Conservation (phyloP, 2,113 vertebrate genomes). For the Pterocles gutturalis region DNA sequence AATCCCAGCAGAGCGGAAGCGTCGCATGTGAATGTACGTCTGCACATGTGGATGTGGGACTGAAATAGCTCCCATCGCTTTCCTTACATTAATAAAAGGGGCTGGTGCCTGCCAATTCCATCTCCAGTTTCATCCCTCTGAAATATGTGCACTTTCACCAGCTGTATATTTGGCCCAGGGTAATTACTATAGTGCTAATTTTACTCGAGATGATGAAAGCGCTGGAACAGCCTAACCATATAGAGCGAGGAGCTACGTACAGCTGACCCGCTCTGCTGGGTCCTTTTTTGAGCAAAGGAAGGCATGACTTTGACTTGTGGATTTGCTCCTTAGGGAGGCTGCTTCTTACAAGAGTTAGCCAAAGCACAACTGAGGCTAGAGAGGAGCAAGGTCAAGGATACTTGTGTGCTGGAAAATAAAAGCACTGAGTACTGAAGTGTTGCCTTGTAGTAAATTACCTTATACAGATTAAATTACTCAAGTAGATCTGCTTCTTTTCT, state of each 20-base stretch:
- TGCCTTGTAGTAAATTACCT: conserved; percentile 21
- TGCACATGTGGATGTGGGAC: neutral
- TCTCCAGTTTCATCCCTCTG: neutral
- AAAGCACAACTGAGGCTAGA: neutral
- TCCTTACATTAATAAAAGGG: neutral
- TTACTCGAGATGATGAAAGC: conserved; percentile 39
- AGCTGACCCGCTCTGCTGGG: neutral
- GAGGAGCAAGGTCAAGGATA: neutral
- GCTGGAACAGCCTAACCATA: neutral
- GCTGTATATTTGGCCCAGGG: neutral
- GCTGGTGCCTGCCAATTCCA: neutral
- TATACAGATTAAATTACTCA: conserved; percentile 14
- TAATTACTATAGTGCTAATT: neutral
- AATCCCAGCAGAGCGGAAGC: neutral
- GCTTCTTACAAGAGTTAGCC: neutral
- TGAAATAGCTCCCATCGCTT: neutral
- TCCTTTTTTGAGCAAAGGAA: neutral
- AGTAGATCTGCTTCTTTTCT: conserved; percentile 46
- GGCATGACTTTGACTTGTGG: neutral
- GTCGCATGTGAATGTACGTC: accelerated
- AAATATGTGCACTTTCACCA: neutral
- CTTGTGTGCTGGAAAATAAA: neutral
- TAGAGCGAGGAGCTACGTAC: neutral
- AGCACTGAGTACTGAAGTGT: neutral
- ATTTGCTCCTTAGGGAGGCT: neutral